Conservation (phyloP, 1,140 invertebrate genomes). For the Pogonognathellus flavescens region DNA sequence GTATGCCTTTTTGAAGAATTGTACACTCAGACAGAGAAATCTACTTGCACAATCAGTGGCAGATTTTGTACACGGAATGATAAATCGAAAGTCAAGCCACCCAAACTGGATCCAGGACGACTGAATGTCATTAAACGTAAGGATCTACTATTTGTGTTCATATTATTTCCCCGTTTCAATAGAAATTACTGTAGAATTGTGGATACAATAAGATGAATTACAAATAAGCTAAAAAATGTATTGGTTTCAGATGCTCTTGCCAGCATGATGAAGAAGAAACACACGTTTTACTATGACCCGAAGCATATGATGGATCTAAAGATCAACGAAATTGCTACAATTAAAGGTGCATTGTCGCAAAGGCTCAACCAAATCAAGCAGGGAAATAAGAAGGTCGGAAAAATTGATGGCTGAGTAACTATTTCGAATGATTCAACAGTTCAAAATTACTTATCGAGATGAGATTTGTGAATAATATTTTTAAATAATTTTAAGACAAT, state of each 20-base stretch:
- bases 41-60: not conserved
- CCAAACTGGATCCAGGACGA: not conserved
- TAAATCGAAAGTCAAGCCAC: not conserved
- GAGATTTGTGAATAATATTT: no score
- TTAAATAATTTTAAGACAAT: no score
- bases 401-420: not conserved
- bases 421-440: no score
- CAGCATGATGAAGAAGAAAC: conserved; percentile 2
- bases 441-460: no score
- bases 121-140: conserved; percentile 22
- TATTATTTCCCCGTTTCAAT: not conserved
- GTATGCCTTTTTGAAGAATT: not conserved
- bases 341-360: not conserved
- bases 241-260: not conserved
- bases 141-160: not conserved
- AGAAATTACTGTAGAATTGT: no score
- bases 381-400: not conserved
- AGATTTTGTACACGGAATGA: not conserved
- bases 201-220: no score
- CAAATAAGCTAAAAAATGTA: not conserved
- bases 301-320: not conserved
- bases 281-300: not conserved
- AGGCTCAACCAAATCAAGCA: conserved; percentile 20
- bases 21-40: not conserved
- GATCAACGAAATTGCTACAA: not conserved